These are phyloP conservation scores for Beris chalybata DNA, from an alignment of 2,888 invertebrate genomes.

Conservation along the genomic window DNA sequence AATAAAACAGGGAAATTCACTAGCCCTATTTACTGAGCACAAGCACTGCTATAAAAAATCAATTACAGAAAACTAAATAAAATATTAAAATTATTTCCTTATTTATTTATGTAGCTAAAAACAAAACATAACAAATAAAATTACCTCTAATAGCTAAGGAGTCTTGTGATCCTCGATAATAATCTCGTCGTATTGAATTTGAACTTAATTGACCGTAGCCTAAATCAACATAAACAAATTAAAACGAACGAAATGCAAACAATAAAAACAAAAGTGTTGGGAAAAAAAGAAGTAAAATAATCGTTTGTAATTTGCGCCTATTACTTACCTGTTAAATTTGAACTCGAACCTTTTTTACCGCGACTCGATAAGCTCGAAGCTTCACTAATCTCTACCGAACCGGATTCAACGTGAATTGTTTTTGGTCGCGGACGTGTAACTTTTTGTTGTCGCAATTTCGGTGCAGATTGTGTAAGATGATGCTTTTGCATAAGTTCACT, in stretches of 20 bases:
- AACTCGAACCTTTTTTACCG: conserved; percentile 78
- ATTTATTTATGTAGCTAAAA: neutral
- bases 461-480: conserved; percentile 51
- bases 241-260: conserved; percentile 39
- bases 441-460: conserved; percentile 67
- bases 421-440: conserved; percentile 78
- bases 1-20: no score
- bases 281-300: conserved; percentile 29
- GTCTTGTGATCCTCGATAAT: conserved; percentile 90
- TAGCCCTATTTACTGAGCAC: no score
- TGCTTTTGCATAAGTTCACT: conserved; percentile 64
- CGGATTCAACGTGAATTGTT: conserved; percentile 87
- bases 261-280: conserved; percentile 31
- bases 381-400: conserved; percentile 75
- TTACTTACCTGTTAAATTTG: conserved; percentile 76
- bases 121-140: conserved; percentile 43
- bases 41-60: no score
- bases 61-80: no score
- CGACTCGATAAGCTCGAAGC: conserved; percentile 71
- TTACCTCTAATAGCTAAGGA: conserved; percentile 81
- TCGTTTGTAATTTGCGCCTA: neutral
- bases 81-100: neutral
- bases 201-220: conserved; percentile 58
- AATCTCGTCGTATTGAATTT: conserved; percentile 81
- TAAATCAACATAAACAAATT: conserved; percentile 37